A percentile compares a stretch with the other conserved stretches of the same genome.
Conservation (phyloP, 2,797 vertebrate genomes). For the Aphelocoma californica region DNA sequence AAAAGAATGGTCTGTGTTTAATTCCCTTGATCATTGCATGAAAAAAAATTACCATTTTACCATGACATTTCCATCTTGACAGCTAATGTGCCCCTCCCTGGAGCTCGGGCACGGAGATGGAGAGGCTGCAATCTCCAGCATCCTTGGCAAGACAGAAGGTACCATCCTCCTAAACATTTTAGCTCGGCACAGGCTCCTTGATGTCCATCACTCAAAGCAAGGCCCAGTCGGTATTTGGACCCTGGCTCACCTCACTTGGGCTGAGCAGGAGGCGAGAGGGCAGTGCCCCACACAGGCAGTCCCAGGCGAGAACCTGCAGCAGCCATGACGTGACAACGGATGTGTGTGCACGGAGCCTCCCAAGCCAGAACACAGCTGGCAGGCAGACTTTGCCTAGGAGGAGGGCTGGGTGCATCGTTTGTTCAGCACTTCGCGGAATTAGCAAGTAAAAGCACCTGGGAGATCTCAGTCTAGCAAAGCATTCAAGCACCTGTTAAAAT, state of each 20-base stretch:
- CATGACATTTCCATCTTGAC: neutral
- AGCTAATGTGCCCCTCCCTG: neutral
- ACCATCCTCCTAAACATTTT: neutral
- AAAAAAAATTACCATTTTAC: neutral
- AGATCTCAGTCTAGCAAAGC: neutral
- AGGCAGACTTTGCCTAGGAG: neutral
- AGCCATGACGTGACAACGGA: accelerated
- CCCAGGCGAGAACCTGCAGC: neutral
- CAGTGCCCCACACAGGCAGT: neutral
- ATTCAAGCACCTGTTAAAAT: neutral
- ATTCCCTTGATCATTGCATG: neutral
- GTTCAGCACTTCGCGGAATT: neutral
- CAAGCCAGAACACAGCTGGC: neutral
- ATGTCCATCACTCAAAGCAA: neutral
- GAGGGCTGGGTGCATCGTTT: neutral
- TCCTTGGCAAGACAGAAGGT: neutral
- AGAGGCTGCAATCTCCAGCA: neutral
- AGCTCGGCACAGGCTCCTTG: neutral
- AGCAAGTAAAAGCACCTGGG: neutral
- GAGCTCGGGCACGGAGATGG: neutral
- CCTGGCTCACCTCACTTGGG: neutral
- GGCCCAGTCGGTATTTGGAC: neutral
- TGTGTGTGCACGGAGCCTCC: neutral
- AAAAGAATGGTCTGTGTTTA: neutral
- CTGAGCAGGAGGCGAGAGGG: neutral